Percentiles rank a stretch among this genome's conserved stretches.
Evolutionary conservation across 2,888 invertebrate species (phyloP).

Genomic region (Ophion costatus): DNA sequence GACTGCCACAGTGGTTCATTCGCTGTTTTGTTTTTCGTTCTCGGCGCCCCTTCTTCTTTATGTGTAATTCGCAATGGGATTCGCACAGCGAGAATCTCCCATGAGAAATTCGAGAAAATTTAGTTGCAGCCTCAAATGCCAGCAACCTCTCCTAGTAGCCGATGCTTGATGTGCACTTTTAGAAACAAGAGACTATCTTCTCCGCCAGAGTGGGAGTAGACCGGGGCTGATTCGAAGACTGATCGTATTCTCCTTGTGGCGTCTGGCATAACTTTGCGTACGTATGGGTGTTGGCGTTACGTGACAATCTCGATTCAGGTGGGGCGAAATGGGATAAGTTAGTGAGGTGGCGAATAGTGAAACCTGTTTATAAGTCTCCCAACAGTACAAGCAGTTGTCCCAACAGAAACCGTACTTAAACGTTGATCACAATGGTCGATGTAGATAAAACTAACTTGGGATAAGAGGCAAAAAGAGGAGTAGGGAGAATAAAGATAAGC

Average conservation of each 20-base stretch:
- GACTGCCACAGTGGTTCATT: not conserved
- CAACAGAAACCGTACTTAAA: conserved; percentile 18
- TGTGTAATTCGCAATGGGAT: conserved; percentile 8
- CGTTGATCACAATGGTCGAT: no score
- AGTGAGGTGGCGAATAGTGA: not conserved
- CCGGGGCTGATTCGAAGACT: conserved; percentile 29
- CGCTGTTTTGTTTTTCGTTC: not conserved
- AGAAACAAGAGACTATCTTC: conserved; percentile 36
- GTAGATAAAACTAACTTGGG: not conserved
- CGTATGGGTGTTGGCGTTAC: conserved; percentile 61
- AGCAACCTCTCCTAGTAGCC: conserved; percentile 24
- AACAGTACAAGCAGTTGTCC: conserved; percentile 26
- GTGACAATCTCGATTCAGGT: conserved; percentile 58
- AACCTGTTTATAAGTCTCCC: no score
- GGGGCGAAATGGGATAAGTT: conserved; percentile 34
- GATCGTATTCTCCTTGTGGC: conserved; percentile 58
- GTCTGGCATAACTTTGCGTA: conserved; percentile 63
- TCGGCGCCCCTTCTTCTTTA: not conserved
- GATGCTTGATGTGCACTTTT: conserved; percentile 37
- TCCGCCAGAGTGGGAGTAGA: not conserved
- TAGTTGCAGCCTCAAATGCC: not conserved
- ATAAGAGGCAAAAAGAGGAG: conserved; percentile 3
- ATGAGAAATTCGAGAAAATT: conserved; percentile 70
- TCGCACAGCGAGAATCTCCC: conserved; percentile 66
- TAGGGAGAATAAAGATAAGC: conserved; percentile 24